A percentile compares a stretch with the other conserved stretches of the same genome.
phyloP scores from a whole-genome alignment of 2,888 invertebrate genomes.

The Calliopum simillimum region DNA sequence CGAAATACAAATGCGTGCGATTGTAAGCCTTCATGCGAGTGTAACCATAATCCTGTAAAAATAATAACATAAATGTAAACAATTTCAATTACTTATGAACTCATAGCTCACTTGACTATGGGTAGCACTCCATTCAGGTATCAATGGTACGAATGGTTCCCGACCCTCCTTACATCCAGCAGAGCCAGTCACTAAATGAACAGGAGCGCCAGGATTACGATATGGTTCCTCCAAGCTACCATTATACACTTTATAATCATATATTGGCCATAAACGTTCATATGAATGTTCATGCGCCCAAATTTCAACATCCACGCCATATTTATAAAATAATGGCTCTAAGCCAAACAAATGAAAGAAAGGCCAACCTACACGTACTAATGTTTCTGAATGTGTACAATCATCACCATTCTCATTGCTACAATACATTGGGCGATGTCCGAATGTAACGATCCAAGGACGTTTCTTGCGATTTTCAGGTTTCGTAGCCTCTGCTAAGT shows the following conservation, averaged over 20 bases:
- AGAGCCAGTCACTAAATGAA: conserved; percentile 91
- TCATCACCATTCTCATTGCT: conserved; percentile 87
- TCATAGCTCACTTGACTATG: conserved; percentile 71
- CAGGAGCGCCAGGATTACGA: conserved; percentile 80
- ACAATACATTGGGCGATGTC: conserved; percentile 93
- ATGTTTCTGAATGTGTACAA: conserved; percentile 75
- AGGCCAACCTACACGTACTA: conserved; percentile 76
- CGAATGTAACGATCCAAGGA: conserved; percentile 88
- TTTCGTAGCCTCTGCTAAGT: conserved; percentile 79
- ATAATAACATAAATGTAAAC: conserved; percentile 10
- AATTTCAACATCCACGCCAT: conserved; percentile 92
- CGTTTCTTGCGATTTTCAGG: conserved; percentile 78
- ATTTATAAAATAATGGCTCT: conserved; percentile 86
- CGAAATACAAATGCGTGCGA: conserved; percentile 85
- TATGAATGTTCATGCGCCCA: conserved; percentile 99
- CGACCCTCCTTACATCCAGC: conserved; percentile 90
- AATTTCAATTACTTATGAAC: neutral
- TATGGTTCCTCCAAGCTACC: conserved; percentile 71
- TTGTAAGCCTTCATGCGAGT: conserved; percentile 85
- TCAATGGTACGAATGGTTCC: conserved; percentile 75
- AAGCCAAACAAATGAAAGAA: conserved; percentile 77
- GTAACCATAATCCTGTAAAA: conserved; percentile 87
- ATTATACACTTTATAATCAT: conserved; percentile 81
- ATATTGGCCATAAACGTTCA: conserved; percentile 95
- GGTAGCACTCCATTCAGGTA: conserved; percentile 85